phyloP scores from a whole-genome alignment of 2,113 vertebrate species.

The Ictidomys tridecemlineatus region DNA sequence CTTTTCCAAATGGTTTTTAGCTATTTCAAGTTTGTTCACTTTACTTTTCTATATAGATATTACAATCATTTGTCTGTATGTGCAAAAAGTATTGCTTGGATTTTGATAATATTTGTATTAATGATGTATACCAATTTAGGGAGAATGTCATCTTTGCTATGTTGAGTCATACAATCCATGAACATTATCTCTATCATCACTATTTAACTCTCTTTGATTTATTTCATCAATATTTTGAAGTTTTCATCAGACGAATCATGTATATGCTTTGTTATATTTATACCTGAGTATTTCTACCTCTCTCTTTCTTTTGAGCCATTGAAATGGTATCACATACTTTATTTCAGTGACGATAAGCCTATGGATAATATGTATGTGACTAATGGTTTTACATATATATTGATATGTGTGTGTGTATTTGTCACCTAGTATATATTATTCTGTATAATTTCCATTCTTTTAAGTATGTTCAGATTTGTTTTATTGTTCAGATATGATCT shows the following conservation, averaged over 20 bases:
- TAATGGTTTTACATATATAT: too few species aligned
- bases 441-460: not conserved
- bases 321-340: not conserved
- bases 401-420: too few species aligned
- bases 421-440: too few species aligned
- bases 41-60: not conserved
- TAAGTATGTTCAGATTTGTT: not conserved
- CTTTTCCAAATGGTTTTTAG: not conserved
- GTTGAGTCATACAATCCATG: not conserved
- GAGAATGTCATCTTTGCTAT: not conserved
- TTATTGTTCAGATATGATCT: not conserved
- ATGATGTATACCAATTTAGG: not conserved
- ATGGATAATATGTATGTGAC: not conserved
- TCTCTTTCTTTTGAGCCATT: not conserved
- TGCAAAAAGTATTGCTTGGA: not conserved
- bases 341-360: not conserved
- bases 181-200: not conserved
- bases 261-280: not conserved
- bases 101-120: not conserved
- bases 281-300: not conserved
- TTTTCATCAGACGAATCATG: not conserved
- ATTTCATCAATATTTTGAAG: not conserved
- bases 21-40: not conserved
- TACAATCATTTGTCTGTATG: not conserved
- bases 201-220: not conserved